Evolutionary conservation across 1,140 invertebrate species (phyloP), one percentile per base, ranked within the genome.

Genomic region (Copidosoma floridanum): DNA sequence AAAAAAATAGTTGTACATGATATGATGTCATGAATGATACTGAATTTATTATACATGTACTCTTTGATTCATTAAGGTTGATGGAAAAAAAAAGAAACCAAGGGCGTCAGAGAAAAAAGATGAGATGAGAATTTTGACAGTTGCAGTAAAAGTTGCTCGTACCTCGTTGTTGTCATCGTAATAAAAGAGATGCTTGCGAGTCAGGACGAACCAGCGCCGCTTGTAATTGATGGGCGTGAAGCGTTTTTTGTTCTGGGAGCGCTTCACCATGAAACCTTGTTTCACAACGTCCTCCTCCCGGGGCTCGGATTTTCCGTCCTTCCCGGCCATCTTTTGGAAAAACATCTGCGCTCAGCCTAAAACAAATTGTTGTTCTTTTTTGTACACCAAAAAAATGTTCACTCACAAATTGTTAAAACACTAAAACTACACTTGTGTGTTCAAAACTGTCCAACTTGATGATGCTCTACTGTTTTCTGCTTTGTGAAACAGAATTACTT

Each of bases 161-260:
- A 74, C 90, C 83, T 90, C 88, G 37, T 86, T 83, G 78, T 90
- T 85, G 48, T 85, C 84, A 73, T 93, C 91, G 76, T 90, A 93
- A 76, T 93, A 94, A 47, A 88, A 85, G 18, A 94, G 83, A 57
- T 83, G 82, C 50, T 84, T 85, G 64, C 82, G 85, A 1, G 89
- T 92, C 24, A 94, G 77, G 44, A 91, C 86, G 76, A 93, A 90
- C 89, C 89, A 93, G 21, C 92, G 84, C 76, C 89, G 88, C 74
- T 91, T 92, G 74, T 90, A 93, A 74, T 93, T 93, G 35, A 92
- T 86, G 7, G 88, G 86, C 18, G 89, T 91, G 71, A 92, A 93
- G 43, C 88, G 83, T 74, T 92, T 92, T 75, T 92, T 93, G 76
- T 92, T 93, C 74, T 92, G 90, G 3, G 91, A 93, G 51, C 91